These are phyloP conservation scores for Syngnathus acus DNA, from an alignment of 2,797 vertebrate species.

Conservation along the genomic window DNA sequence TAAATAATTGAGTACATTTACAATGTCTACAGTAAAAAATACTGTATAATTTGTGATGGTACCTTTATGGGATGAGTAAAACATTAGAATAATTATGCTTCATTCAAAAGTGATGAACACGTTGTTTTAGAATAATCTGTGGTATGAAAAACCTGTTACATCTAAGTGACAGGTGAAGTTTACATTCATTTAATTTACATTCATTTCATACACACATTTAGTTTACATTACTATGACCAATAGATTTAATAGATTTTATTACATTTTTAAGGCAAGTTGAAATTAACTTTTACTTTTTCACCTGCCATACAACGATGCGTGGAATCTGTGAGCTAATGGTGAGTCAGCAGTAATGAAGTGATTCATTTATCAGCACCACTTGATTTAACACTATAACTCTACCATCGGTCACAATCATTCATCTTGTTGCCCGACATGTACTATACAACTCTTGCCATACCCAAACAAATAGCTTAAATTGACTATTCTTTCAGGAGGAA, in stretches of 20 bases:
- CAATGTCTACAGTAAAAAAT: not conserved
- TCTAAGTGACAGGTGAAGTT: not conserved
- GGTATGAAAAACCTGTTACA: not conserved
- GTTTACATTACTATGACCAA: not conserved
- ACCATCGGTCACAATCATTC: not conserved
- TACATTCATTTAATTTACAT: not conserved
- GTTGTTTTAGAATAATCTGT: not conserved
- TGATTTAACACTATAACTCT: not conserved
- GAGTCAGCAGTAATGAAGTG: slow-evolving; percentile 55
- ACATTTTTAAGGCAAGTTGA: not conserved
- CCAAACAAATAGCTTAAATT: not conserved
- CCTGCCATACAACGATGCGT: slow-evolving; percentile 7
- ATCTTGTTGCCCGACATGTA: not conserved
- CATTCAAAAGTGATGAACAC: not conserved
- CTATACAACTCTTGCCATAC: not conserved
- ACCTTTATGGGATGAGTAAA: not conserved
- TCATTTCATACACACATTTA: not conserved
- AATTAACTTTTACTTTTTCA: not conserved
- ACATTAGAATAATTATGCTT: not conserved
- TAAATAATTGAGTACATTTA: not conserved
- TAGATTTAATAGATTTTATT: not conserved
- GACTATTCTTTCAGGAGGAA: not conserved
- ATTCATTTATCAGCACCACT: slow-evolving; percentile 14
- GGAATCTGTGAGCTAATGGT: slow-evolving; percentile 32
- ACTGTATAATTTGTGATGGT: not conserved